Percentiles rank a stretch among this genome's conserved stretches.
Evolutionary conservation across 2,888 invertebrate species (phyloP).

Genomic region (Machimus rusticus): DNA sequence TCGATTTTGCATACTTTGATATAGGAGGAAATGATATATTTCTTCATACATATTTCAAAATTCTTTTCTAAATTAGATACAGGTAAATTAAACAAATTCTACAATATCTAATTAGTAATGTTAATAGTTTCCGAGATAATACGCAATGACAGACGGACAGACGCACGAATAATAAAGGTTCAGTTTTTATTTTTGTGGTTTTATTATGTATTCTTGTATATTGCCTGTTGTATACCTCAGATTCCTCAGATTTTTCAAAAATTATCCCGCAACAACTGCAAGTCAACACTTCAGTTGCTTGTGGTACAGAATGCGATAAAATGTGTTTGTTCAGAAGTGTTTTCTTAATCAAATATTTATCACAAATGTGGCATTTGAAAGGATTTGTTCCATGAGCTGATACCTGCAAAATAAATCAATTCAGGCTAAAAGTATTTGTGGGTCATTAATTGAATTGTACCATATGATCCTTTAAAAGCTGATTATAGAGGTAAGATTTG

Average conservation of each 20-base stretch:
- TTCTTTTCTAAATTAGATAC: no score
- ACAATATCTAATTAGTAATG: no score
- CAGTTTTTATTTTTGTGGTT: no score
- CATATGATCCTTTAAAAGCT: slow-evolving; percentile 43
- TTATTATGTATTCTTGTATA: neutral
- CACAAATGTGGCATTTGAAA: slow-evolving; percentile 54
- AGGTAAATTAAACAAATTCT: no score
- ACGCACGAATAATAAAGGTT: no score
- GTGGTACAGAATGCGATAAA: slow-evolving; percentile 47
- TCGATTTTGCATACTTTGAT: no score
- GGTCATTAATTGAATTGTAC: neutral
- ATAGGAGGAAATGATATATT: no score
- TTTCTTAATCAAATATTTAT: neutral
- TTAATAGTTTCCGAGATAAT: no score
- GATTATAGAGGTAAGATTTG: slow-evolving; percentile 49
- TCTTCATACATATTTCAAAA: no score
- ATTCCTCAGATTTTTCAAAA: slow-evolving; percentile 49
- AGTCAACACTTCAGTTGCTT: slow-evolving; percentile 42
- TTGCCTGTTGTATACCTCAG: slow-evolving; percentile 21
- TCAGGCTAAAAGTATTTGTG: no score
- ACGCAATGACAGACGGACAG: no score
- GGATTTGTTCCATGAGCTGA: slow-evolving; percentile 34
- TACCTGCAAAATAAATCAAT: neutral
- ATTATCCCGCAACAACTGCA: slow-evolving; percentile 56
- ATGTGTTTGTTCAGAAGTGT: slow-evolving; percentile 54